These are phyloP conservation scores for Diplolepis rosae DNA, from an alignment of 2,888 invertebrate species.

Conservation along the genomic window DNA sequence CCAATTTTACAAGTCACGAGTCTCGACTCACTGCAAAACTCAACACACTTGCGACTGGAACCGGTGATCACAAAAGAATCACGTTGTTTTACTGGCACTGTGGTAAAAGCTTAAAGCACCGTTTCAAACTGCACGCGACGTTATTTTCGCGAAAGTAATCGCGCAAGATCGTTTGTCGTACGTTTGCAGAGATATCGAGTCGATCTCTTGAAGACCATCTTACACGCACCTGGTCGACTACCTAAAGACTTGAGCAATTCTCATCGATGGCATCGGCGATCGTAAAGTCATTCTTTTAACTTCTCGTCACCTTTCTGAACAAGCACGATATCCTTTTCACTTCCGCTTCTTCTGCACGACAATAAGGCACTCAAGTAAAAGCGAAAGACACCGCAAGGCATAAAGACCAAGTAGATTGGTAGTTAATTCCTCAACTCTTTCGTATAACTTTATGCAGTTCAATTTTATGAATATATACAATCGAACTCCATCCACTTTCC, in stretches of 20 bases:
- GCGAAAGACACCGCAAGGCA: neutral
- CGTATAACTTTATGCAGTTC: neutral
- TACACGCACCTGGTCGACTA: slow-evolving; percentile 37
- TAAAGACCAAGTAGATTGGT: neutral
- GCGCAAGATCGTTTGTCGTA: slow-evolving; percentile 53
- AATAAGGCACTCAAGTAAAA: slow-evolving; percentile 26
- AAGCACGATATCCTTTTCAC: slow-evolving; percentile 30
- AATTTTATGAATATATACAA: too few relatives aligned
- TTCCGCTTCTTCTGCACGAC: slow-evolving; percentile 34
- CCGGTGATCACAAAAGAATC: slow-evolving; percentile 46
- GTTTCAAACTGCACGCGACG: slow-evolving; percentile 37
- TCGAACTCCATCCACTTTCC: too few relatives aligned
- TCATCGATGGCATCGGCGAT: slow-evolving; percentile 56
- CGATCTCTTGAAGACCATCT: slow-evolving; percentile 48
- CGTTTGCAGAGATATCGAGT: slow-evolving; percentile 39
- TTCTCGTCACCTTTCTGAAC: slow-evolving; percentile 34
- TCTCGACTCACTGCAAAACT: neutral
- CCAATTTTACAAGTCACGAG: neutral
- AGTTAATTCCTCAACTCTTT: neutral
- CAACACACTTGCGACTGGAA: neutral
- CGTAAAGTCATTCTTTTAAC: slow-evolving; percentile 53
- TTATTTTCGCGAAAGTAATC: neutral
- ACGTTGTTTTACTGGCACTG: slow-evolving; percentile 50
- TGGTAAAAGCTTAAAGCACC: slow-evolving; percentile 43
- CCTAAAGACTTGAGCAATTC: slow-evolving; percentile 58